Evolutionary conservation across 1,140 invertebrate genomes (phyloP).

Genomic region (Drosophila teissieri): DNA sequence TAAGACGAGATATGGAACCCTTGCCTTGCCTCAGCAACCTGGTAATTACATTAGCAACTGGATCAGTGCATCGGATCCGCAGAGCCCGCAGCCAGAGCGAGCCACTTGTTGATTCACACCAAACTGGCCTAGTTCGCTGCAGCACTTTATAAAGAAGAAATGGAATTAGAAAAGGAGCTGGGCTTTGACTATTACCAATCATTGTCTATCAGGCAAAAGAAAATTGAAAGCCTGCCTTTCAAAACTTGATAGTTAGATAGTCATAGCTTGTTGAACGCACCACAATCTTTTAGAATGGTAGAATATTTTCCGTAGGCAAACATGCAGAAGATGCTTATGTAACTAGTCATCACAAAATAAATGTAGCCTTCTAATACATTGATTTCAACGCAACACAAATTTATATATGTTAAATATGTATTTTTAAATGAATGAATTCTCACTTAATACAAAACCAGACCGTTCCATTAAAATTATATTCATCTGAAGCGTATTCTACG

Average conservation of each 20-base stretch:
- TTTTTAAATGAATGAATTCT: too few relatives aligned
- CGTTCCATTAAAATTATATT: background rate
- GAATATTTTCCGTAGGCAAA: background rate
- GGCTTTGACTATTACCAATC: background rate
- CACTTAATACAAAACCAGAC: too few relatives aligned
- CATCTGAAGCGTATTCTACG: background rate
- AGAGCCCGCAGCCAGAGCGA: background rate
- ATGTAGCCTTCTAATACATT: too few relatives aligned
- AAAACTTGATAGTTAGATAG: background rate
- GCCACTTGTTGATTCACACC: slow-evolving; percentile 14
- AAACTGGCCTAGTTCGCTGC: background rate
- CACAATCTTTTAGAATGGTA: background rate
- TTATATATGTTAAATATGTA: too few relatives aligned
- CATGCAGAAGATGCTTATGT: background rate
- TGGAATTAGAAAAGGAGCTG: background rate
- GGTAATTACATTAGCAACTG: slow-evolving; percentile 12
- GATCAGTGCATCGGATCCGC: slow-evolving; percentile 10
- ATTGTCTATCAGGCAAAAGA: background rate
- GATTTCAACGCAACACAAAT: too few relatives aligned
- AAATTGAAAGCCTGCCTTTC: background rate
- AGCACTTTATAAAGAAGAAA: too few relatives aligned
- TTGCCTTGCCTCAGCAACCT: background rate
- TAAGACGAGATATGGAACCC: background rate
- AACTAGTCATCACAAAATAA: background rate
- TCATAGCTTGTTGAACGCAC: too few relatives aligned